Base-by-base conservation (phyloP, 2,113 vertebrate genomes). In the Aplodontia rufa region DNA sequence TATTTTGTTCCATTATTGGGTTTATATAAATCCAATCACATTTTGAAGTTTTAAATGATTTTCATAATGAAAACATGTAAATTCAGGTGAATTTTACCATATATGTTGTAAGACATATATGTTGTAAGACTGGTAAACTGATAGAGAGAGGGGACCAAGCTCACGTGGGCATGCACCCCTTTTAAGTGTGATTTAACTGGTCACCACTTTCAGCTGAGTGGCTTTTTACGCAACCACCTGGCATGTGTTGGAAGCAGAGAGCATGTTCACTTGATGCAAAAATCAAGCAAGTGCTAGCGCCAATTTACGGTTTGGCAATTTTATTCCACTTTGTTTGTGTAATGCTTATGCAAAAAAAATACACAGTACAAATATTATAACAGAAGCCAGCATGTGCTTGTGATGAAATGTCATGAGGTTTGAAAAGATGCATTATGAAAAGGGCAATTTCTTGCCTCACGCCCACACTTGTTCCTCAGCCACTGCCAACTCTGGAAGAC, bases 161-260 rank as follows among this genome's bases (percentile, higher is more conserved):
- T 2, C 28, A 8, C 19, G 35, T 14, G 4, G 32, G 0, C 20
- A 69, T 16, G 2, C 55, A n/a, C 5, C 45, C 19, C 13, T 42
- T 66, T 58, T 71, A 8, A 45, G 2, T 62, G 32, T 45, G 22
- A 4, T 16, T 42, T 40, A 9, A 7, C 42, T 12, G 28, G 1
- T 51, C 32, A 14, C 8, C 28, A 42, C 3, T 72, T 91, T 86
- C n/a, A 95, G 11, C 2, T 71, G 14, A 24, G n/a, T 71, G 42
- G 8, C 12, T 47, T 89, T n/a, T 76, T 6, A 68, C 79, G n/a
- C 13, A 30, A 71, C 49, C 6, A 26, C 22, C 47, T 51, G 1
- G 40, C 40, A 1, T 6, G 13, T 32, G n/a, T 10, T 20, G 12
- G 17, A 78, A 90, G 51, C 35, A 49, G 42, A 69, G 5, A 30